Base-by-base conservation (phyloP, 2,888 invertebrate genomes). In the Hypolimnas misippus region DNA sequence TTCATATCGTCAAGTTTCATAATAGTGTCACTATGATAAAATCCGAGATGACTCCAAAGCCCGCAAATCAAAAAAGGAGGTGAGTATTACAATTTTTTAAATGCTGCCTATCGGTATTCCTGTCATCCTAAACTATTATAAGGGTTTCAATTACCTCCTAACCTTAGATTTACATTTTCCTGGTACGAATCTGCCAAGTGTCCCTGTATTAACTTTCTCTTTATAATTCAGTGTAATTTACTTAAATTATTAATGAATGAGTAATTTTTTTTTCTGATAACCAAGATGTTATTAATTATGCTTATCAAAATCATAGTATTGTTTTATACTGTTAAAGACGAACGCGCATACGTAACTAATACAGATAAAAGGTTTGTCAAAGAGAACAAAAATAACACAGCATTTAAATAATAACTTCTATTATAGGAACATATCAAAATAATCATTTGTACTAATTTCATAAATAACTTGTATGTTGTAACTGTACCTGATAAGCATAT, bases 1-100 rank as follows among this genome's bases (percentile, higher is more conserved):
- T 72, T 87, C 84, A 81, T 90, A 89, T 89, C 87, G 90, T 79
- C 68, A 81, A 87, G 81, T 87, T 89, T 89, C 84, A 79, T 86
- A 84, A 80, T 76, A 84, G 74, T 78, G 82, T 83, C 78, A 77
- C 68, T 74, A 76, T 80, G 80, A 81, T 84, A 81, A 83, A 86
- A 83, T 76, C 72, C 67, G 84, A 86, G 73, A 92, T 92, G 92
- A 86, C 89, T 84, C 75, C 89, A 65, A 93, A 92, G 79, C 90
- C 90, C 78, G 91, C 93, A 70, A 95, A 94, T 89, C 95, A 95
- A 80, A 95, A 95, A 88, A 93, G 95, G 85, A 94, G 95, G 96
- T 95, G 86, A 93, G 76, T 68, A 53, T 49, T 31, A n/a, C 21
- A 44, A n/a, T 8, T 8, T 50, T 62, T 56, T 52, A 3, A 14